phyloP scores from a whole-genome alignment of 2,888 invertebrate species.

The Eulithis testata region DNA sequence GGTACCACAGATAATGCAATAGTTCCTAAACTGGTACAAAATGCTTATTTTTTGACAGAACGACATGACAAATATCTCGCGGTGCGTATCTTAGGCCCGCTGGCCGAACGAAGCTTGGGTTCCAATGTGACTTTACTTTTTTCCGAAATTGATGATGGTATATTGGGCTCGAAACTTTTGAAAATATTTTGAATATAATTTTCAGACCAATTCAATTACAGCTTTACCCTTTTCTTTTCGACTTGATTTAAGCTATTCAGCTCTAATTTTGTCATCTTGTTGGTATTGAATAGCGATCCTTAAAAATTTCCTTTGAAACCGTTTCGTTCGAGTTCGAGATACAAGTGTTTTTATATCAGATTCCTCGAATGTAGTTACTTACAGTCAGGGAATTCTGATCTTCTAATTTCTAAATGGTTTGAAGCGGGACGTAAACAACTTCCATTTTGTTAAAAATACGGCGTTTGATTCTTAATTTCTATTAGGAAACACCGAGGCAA shows the following conservation, averaged over 20 bases:
- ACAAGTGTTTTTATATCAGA: background rate
- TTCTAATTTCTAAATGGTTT: constrained; percentile 1
- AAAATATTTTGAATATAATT: constrained; percentile 2
- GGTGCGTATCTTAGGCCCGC: too few species aligned
- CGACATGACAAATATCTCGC: too few species aligned
- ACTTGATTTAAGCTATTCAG: background rate
- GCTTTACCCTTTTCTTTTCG: background rate
- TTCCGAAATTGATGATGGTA: background rate
- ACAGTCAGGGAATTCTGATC: background rate
- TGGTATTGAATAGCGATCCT: background rate
- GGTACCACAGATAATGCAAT: too few species aligned
- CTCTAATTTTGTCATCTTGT: background rate
- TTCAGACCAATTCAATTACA: background rate
- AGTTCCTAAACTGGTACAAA: too few species aligned
- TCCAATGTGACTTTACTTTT: background rate
- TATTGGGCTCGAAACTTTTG: background rate
- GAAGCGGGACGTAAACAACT: constrained; percentile 1
- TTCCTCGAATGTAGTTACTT: constrained; percentile 1
- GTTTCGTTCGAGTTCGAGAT: background rate
- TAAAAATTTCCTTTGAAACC: background rate
- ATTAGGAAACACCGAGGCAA: constrained; percentile 32
- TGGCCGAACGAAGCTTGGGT: background rate
- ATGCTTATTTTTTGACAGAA: too few species aligned
- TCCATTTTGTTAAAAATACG: constrained; percentile 7
- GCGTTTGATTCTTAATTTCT: constrained; percentile 8